Conservation (phyloP, 2,113 vertebrate species). For the Bubo bubo region DNA sequence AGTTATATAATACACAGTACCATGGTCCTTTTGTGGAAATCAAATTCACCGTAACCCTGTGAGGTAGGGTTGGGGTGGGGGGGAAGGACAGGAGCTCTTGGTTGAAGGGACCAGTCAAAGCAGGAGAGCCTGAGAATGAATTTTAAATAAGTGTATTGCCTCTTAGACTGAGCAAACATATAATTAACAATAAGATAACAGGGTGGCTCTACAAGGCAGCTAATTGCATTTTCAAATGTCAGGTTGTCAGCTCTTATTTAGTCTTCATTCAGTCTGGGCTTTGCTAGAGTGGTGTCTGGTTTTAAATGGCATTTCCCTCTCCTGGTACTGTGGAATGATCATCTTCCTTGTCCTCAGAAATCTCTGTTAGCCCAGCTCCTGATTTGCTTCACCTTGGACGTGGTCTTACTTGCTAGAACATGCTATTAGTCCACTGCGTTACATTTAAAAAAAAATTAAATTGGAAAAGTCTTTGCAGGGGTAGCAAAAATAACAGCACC, state of each 20-base stretch:
- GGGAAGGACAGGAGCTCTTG: background rate
- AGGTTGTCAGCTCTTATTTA: conserved; percentile 44
- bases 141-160: background rate
- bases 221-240: conserved; percentile 54
- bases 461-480: background rate
- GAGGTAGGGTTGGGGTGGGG: background rate
- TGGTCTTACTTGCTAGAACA: background rate
- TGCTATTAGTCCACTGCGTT: background rate
- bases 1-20: background rate
- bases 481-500: background rate
- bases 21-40: background rate
- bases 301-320: background rate
- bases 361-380: background rate
- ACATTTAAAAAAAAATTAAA: no score
- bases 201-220: background rate
- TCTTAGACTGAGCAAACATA: background rate
- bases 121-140: background rate
- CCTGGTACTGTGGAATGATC: background rate
- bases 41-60: accelerated
- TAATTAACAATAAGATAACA: conserved; percentile 53
- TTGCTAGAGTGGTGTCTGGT: background rate
- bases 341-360: background rate
- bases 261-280: background rate
- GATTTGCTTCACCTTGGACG: background rate
- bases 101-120: background rate